phyloP scores from a whole-genome alignment of 2,888 invertebrate species.

The Morpho helenor region DNA sequence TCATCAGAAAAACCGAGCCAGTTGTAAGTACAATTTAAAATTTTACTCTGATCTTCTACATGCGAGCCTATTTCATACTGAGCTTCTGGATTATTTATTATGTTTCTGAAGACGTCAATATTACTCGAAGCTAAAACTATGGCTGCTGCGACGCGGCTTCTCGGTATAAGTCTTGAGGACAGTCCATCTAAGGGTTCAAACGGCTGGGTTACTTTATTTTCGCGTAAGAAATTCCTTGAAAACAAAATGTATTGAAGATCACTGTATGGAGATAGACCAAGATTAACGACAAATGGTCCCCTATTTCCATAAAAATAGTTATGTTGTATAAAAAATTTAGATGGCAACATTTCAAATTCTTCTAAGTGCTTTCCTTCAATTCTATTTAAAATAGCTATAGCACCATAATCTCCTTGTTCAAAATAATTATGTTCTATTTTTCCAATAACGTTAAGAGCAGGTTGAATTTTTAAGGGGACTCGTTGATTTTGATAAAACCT shows the following conservation, averaged over 20 bases:
- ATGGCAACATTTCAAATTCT: slow-evolving; percentile 88
- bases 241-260: slow-evolving; percentile 89
- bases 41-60: slow-evolving; percentile 94
- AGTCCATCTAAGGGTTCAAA: slow-evolving; percentile 85
- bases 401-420: slow-evolving; percentile 88
- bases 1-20: slow-evolving; percentile 92
- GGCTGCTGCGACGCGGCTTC: slow-evolving; percentile 95
- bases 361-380: slow-evolving; percentile 81
- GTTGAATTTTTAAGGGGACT: slow-evolving; percentile 87
- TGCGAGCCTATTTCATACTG: slow-evolving; percentile 97
- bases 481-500: slow-evolving; percentile 87
- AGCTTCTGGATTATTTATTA: slow-evolving; percentile 93
- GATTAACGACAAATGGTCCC: slow-evolving; percentile 91
- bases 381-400: slow-evolving; percentile 90
- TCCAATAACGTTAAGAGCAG: slow-evolving; percentile 88
- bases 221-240: slow-evolving; percentile 91
- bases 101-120: slow-evolving; percentile 92
- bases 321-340: slow-evolving; percentile 85
- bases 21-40: slow-evolving; percentile 96
- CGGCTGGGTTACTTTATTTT: slow-evolving; percentile 92
- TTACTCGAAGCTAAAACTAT: slow-evolving; percentile 95
- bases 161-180: slow-evolving; percentile 87
- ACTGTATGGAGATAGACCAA: slow-evolving; percentile 93
- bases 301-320: slow-evolving; percentile 95
- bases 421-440: slow-evolving; percentile 94